Base-by-base conservation (phyloP, 2,888 invertebrate species). In the Formica aserva region DNA sequence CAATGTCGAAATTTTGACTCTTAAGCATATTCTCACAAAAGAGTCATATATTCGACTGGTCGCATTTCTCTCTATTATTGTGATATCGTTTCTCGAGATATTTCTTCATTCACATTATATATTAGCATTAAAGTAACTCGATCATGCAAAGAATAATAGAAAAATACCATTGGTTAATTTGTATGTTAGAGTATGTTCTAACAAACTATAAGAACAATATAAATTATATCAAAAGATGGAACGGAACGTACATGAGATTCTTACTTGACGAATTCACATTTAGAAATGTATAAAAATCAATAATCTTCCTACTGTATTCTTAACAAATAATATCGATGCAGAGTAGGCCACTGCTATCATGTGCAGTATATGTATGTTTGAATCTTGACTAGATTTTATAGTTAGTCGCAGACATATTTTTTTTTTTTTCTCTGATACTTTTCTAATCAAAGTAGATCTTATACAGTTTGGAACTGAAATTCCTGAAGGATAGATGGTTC, bases 301-400 rank as follows among this genome's bases (percentile, higher is more conserved):
- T 48, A 26, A 18, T 35, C 18, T 71, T 22, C 62, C 75, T 84
- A 80, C 15, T 38, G 26, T 80, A 41, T 26, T 48, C 18, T 38
- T 71, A 72, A 75, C 9, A 76, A 74, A 66, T 9, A 45, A 72
- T 66, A 72, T 78, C 60, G 38, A 67, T 77, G 57, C 35, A 52
- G 60, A 85, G 35, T 89, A 89, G 90, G 88, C 88, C 88, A 57
- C 66, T 82, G 62, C 55, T 48, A 69, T 26, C 67, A 72, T 29
- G 26, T 65, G 60, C 52, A 77, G 67, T 48, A 41, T 41, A 76
- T n/a, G 3, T 41, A 76, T n/a, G 3, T 65, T 71, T 67, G 15
- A 62, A 82, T 52, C 29, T 32, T 52, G 48, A 38, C 35, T 66
- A 65, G n/a, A 45, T 66, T 66, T 41, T 18, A 5, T 18, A 48